phyloP scores from a whole-genome alignment of 2,113 vertebrate species.

The Zapornia atra region DNA sequence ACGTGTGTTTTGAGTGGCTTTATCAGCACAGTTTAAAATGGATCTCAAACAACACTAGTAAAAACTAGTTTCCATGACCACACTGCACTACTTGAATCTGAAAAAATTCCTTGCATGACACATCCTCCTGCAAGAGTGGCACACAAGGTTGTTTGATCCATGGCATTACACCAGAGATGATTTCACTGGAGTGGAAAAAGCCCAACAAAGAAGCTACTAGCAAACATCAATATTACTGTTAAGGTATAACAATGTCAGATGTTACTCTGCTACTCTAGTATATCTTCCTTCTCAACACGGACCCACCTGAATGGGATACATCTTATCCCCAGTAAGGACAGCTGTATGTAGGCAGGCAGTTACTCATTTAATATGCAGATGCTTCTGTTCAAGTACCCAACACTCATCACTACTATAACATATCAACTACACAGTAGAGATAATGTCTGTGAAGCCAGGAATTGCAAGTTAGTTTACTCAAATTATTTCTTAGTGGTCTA shows the following conservation, averaged over 20 bases:
- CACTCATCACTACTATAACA: rapidly evolving
- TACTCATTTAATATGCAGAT: not conserved
- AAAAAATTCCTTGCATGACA: not conserved
- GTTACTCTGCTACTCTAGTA: not conserved
- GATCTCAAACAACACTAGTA: not conserved
- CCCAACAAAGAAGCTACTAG: not conserved
- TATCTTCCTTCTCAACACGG: not conserved
- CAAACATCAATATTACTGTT: not conserved
- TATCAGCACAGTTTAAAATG: not conserved
- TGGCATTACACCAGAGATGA: not conserved
- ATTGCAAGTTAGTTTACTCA: not conserved
- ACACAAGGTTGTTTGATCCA: not conserved
- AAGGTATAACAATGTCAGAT: not conserved
- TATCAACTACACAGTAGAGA: not conserved
- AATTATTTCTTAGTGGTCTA: not conserved
- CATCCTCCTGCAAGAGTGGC: not conserved
- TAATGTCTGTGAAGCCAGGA: not conserved
- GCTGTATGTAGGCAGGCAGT: not conserved
- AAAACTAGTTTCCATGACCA: not conserved
- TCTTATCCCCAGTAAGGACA: not conserved
- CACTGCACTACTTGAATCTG: not conserved
- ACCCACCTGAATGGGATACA: not conserved
- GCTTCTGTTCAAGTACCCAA: not conserved
- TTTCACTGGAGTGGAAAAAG: not conserved
- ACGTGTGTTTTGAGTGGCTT: not conserved